phyloP scores from a whole-genome alignment of 2,888 invertebrate species.

The Yponomeuta sedellus region DNA sequence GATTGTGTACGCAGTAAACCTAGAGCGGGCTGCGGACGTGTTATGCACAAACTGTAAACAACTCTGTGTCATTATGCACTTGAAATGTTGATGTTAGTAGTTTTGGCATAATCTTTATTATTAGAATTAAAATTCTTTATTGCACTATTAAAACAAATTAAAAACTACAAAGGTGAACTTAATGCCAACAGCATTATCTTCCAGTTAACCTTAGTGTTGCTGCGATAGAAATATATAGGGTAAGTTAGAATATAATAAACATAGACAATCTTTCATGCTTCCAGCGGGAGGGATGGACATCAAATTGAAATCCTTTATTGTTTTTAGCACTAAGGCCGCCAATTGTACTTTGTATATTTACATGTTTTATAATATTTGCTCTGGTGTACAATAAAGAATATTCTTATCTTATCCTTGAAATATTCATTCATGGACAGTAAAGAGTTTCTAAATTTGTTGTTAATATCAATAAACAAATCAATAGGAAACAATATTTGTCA shows the following conservation, averaged over 20 bases:
- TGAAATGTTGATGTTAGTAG: not conserved
- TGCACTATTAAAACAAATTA: too few relatives aligned
- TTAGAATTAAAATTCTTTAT: too few relatives aligned
- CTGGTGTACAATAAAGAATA: too few relatives aligned
- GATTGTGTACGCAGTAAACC: not conserved
- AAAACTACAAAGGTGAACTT: too few relatives aligned
- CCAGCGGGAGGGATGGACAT: not conserved
- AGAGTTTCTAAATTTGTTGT: not conserved
- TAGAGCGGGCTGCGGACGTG: not conserved
- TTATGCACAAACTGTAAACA: not conserved
- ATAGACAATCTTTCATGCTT: not conserved
- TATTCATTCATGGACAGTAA: not conserved
- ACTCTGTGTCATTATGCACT: not conserved
- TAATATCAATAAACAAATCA: not conserved
- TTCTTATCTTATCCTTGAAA: too few relatives aligned
- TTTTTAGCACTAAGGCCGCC: too few relatives aligned
- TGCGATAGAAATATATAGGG: too few relatives aligned
- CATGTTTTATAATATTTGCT: too few relatives aligned
- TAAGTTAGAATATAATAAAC: not conserved
- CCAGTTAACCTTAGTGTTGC: too few relatives aligned
- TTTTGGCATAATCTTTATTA: too few relatives aligned
- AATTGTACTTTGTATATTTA: too few relatives aligned
- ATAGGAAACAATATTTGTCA: slow-evolving; percentile 4
- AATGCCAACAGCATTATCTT: too few relatives aligned
- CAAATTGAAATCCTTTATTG: not conserved